A percentile compares a stretch with the other conserved stretches of the same genome.
Conservation (phyloP, 2,113 vertebrate genomes). For the Eclectus roratus region DNA sequence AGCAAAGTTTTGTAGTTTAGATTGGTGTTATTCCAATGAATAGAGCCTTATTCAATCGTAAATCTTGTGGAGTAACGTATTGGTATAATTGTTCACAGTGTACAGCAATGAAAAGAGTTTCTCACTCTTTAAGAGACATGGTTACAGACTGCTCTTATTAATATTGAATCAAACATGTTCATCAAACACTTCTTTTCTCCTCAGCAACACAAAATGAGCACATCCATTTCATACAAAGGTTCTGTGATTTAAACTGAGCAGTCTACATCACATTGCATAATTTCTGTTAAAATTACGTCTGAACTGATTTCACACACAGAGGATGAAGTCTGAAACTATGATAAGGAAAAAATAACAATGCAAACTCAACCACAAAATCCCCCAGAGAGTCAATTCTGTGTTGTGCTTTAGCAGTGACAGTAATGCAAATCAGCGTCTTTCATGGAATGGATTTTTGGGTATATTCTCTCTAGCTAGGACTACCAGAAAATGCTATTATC, state of each 20-base stretch:
- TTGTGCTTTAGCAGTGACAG: not conserved
- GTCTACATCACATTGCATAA: not conserved
- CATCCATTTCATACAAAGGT: not conserved
- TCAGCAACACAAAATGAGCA: not conserved
- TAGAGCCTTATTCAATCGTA: not conserved
- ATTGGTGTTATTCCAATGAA: not conserved
- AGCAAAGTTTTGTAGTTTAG: not conserved
- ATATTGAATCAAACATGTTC: not conserved
- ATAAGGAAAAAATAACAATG: not conserved
- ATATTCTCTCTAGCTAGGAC: not conserved
- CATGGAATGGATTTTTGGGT: not conserved
- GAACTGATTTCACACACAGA: not conserved
- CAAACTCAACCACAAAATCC: not conserved
- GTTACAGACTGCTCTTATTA: not conserved
- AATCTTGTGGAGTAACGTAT: not conserved
- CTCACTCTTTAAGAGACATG: not conserved
- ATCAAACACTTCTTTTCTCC: not conserved
- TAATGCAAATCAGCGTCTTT: not conserved
- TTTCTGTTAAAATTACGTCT: not conserved
- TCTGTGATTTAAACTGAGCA: not conserved
- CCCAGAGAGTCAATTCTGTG: not conserved
- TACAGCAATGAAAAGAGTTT: not conserved
- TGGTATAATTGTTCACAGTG: not conserved
- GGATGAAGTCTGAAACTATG: not conserved
- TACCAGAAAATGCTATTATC: not conserved